Evolutionary conservation across 2,797 vertebrate genomes (phyloP).

Genomic region (Xenops minutus): DNA sequence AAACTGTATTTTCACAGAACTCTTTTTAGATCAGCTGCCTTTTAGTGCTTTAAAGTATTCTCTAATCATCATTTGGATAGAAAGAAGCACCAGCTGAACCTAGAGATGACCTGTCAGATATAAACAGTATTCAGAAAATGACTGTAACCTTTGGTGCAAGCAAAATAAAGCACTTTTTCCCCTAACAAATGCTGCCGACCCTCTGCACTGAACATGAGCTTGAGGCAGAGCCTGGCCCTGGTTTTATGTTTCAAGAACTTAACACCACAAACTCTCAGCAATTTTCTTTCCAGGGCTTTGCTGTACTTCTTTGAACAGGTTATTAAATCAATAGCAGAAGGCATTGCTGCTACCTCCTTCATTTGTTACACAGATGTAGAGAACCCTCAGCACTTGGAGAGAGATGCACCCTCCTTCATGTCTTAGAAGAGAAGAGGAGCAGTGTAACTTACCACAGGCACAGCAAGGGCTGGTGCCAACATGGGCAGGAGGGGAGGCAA

Average conservation of each 20-base stretch:
- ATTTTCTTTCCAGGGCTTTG: background rate
- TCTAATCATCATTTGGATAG: background rate
- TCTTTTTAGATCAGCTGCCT: background rate
- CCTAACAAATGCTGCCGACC: background rate
- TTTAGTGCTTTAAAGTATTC: background rate
- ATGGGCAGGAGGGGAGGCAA: background rate
- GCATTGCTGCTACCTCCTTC: background rate
- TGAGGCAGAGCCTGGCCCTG: fast-evolving
- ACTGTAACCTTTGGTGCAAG: background rate
- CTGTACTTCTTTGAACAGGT: background rate
- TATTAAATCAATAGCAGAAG: background rate
- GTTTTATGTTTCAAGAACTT: background rate
- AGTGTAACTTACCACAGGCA: fast-evolving
- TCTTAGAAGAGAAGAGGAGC: background rate
- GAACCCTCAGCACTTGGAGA: background rate
- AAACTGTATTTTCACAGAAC: background rate
- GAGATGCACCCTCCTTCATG: background rate
- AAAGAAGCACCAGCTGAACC: background rate
- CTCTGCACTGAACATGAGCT: background rate
- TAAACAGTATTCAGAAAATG: background rate
- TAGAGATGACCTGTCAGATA: background rate
- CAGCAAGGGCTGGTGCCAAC: background rate
- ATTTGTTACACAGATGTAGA: background rate
- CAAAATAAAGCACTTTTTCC: background rate
- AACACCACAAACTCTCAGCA: background rate